A percentile compares a stretch with the other conserved stretches of the same genome.
Conservation (phyloP, 2,888 invertebrate species). For the Apomyelois bistriatella region DNA sequence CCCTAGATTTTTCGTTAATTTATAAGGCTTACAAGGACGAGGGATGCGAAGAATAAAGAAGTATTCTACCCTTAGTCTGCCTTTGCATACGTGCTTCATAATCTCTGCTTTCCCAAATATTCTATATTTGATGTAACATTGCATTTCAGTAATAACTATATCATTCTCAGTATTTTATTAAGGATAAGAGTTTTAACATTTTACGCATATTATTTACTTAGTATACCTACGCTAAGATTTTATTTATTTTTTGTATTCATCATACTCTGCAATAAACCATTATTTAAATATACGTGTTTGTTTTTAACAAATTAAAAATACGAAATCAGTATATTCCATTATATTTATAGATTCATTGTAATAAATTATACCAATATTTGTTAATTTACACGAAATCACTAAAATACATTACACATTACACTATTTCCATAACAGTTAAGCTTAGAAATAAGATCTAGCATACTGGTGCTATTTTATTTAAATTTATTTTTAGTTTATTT, state of each 20-base stretch:
- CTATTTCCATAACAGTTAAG: background rate
- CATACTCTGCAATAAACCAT: slow-evolving; percentile 52
- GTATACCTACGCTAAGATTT: slow-evolving; percentile 43
- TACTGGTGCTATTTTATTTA: too few species aligned
- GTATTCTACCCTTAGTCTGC: too few species aligned
- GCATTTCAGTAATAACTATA: slow-evolving; percentile 22
- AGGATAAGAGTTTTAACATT: slow-evolving; percentile 22
- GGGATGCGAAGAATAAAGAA: too few species aligned
- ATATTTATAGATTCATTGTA: slow-evolving; percentile 21
- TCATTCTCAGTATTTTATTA: slow-evolving; percentile 29
- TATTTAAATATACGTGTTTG: slow-evolving; percentile 35
- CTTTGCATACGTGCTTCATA: background rate
- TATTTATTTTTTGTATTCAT: slow-evolving; percentile 67
- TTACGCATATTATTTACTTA: slow-evolving; percentile 24
- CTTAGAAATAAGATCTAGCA: background rate
- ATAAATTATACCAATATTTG: slow-evolving; percentile 19
- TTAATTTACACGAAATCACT: slow-evolving; percentile 15
- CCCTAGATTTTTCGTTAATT: slow-evolving; percentile 26
- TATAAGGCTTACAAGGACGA: background rate
- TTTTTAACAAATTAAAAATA: slow-evolving; percentile 11
- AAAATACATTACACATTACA: background rate
- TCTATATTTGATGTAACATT: background rate
- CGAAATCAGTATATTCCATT: slow-evolving; percentile 15
- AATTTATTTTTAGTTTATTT: too few species aligned
- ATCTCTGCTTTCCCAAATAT: background rate